Conservation (phyloP, 2,888 invertebrate genomes). For the Baccha elongata region DNA sequence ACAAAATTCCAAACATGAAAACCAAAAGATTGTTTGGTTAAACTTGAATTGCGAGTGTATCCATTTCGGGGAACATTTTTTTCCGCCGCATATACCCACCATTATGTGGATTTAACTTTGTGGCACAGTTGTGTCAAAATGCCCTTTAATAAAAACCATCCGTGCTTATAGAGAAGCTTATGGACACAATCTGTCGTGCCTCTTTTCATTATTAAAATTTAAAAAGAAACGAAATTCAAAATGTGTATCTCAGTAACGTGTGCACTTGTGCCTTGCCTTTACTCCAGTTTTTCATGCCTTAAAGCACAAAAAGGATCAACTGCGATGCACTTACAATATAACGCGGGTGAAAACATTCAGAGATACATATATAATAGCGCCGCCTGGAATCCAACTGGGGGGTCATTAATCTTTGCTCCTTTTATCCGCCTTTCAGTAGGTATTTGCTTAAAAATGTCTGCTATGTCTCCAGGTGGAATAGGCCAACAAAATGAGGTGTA, state of each 20-base stretch:
- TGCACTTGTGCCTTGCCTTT: conserved; percentile 57
- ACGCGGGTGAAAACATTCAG: conserved; percentile 37
- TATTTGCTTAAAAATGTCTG: conserved; percentile 50
- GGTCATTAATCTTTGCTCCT: conserved; percentile 74
- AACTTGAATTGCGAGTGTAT: conserved; percentile 26
- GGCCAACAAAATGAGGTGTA: conserved; percentile 22
- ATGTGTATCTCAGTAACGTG: conserved; percentile 41
- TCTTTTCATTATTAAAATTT: conserved; percentile 1
- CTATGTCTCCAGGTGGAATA: conserved; percentile 68
- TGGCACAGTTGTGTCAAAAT: conserved; percentile 56
- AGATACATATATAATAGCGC: conserved; percentile 69
- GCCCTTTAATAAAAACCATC: conserved; percentile 15
- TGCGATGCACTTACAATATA: conserved; percentile 64
- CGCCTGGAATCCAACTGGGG: conserved; percentile 65
- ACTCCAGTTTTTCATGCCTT: conserved; percentile 45
- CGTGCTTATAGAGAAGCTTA: conserved; percentile 27
- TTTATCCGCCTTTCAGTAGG: conserved; percentile 69
- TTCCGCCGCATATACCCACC: not conserved
- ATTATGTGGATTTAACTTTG: conserved; percentile 53
- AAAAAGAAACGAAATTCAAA: not conserved
- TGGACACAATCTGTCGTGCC: conserved; percentile 12
- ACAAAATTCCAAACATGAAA: too few species aligned
- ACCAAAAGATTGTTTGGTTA: too few species aligned
- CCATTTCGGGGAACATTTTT: conserved; percentile 17
- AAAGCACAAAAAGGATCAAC: conserved; percentile 46